Conservation (phyloP, 2,888 invertebrate species). For the Linyphia triangularis region DNA sequence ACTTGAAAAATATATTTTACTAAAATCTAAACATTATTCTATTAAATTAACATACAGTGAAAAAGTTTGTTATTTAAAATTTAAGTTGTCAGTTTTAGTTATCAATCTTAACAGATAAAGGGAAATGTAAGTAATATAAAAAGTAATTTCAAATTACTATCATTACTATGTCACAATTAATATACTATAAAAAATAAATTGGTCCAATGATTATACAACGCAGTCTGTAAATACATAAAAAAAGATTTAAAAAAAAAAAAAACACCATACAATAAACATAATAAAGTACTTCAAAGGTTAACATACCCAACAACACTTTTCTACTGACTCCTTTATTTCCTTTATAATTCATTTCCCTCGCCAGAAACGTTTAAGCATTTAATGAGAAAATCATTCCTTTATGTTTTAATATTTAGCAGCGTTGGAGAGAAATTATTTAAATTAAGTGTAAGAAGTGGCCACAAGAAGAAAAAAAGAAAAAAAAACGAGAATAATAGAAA, state of each 20-base stretch:
- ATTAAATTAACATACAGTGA: too few species aligned
- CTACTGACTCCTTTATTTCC: not conserved
- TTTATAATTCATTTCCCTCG: not conserved
- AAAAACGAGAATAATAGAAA: conserved; percentile 64
- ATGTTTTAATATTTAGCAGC: conserved; percentile 51
- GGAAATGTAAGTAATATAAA: too few species aligned
- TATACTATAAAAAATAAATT: too few species aligned
- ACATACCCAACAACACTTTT: not conserved
- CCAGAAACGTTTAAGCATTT: conserved; percentile 53
- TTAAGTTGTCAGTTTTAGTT: too few species aligned
- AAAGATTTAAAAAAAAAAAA: not conserved
- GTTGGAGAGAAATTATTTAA: conserved; percentile 55
- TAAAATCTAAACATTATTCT: too few species aligned
- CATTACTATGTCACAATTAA: too few species aligned
- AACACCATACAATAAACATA: not conserved
- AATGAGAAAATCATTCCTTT: conserved; percentile 63
- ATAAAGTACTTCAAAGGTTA: conserved; percentile 10
- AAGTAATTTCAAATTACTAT: too few species aligned
- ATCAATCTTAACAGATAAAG: too few species aligned
- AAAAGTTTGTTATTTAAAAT: too few species aligned
- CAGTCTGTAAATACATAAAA: too few species aligned
- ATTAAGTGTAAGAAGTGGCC: conserved; percentile 31
- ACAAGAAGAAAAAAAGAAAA: not conserved
- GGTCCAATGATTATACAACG: too few species aligned
- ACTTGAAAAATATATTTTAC: too few species aligned